These are phyloP conservation scores for Morone chrysops DNA, from an alignment of 2,113 vertebrate species.

Conservation along the genomic window DNA sequence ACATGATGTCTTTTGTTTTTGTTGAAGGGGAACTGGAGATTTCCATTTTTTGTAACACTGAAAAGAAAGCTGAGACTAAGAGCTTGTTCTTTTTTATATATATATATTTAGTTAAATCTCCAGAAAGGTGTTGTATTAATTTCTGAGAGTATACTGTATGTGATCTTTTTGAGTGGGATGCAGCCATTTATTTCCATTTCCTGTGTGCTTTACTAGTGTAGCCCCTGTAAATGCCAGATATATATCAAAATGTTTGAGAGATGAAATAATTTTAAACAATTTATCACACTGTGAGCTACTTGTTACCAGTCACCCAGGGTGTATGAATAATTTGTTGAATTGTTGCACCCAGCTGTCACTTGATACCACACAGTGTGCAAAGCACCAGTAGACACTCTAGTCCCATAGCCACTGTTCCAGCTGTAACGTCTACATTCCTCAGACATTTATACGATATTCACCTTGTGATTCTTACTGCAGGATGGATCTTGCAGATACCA, in stretches of 20 bases:
- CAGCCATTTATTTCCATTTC: no score
- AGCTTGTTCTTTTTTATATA: no score
- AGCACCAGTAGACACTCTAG: conserved; percentile 17
- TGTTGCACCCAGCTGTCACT: conserved; percentile 41
- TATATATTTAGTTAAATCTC: no score
- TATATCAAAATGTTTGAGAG: neutral
- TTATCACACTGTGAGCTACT: conserved; percentile 1
- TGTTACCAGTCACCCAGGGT: conserved; percentile 17
- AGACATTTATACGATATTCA: neutral
- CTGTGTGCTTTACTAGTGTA: no score
- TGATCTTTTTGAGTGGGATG: no score
- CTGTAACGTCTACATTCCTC: conserved; percentile 7
- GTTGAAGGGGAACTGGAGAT: no score
- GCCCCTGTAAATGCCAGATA: neutral
- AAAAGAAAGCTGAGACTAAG: no score
- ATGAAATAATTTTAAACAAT: neutral
- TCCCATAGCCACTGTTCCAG: conserved; percentile 17
- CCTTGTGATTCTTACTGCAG: conserved; percentile 1
- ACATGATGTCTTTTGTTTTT: no score
- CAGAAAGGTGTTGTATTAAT: no score
- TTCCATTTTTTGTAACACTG: no score
- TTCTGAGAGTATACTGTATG: no score
- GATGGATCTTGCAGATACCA: conserved; percentile 53
- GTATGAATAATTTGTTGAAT: conserved; percentile 70
- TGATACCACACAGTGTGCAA: conserved; percentile 47